Conservation (phyloP, 2,797 vertebrate species). For the Phoebastria nigripes region DNA sequence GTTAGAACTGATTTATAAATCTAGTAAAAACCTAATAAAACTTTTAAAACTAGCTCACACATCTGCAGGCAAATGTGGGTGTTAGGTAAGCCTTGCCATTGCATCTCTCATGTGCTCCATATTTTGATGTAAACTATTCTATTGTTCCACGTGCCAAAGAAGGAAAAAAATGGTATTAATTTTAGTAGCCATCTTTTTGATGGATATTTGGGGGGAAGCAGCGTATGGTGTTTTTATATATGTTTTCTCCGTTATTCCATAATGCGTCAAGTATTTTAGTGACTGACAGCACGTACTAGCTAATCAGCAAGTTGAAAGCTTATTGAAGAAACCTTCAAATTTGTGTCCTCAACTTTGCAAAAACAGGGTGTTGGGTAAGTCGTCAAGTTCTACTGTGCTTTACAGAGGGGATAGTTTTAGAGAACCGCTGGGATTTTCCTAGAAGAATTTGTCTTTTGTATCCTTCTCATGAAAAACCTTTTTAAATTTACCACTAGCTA, state of each 20-base stretch:
- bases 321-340: slow-evolving; percentile 49
- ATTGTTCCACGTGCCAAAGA: background rate
- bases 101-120: slow-evolving; percentile 1
- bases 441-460: background rate
- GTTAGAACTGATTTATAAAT: slow-evolving; percentile 33
- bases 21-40: slow-evolving; percentile 34
- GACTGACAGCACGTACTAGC: slow-evolving; percentile 27
- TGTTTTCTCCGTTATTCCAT: background rate
- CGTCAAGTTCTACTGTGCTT: background rate
- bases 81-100: slow-evolving; percentile 36
- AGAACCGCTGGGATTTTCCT: background rate
- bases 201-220: background rate
- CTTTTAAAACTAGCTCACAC: slow-evolving; percentile 31
- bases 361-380: slow-evolving; percentile 28
- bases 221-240: background rate
- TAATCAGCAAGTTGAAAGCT: slow-evolving; percentile 43
- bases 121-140: slow-evolving; percentile 16
- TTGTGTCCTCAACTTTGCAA: slow-evolving; percentile 27
- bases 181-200: background rate
- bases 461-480: background rate
- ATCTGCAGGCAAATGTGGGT: slow-evolving; percentile 17
- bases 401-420: background rate
- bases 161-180: background rate
- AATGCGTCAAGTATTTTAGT: background rate
- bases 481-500: background rate